Evolutionary conservation across 2,888 invertebrate species (phyloP).

Genomic region (Drosophila aldrichi): DNA sequence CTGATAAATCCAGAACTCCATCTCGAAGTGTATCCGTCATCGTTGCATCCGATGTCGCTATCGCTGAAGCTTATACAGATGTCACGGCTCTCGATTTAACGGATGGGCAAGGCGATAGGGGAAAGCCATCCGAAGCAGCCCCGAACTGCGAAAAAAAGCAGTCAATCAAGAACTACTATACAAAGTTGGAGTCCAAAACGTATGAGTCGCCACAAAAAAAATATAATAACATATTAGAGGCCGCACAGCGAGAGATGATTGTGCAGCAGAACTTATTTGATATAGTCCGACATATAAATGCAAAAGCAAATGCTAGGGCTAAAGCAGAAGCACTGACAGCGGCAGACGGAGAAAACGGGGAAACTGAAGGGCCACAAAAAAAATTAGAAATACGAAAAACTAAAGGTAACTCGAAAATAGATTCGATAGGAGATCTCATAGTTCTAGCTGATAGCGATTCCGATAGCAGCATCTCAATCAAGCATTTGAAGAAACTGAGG

Average conservation of each 20-base stretch:
- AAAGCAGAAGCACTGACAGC: background rate
- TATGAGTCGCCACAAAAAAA: rapidly evolving
- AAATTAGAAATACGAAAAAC: background rate
- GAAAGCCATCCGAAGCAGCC: background rate
- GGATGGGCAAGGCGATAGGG: background rate
- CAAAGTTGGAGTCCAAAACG: background rate
- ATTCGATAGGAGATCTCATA: background rate
- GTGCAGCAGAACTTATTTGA: background rate
- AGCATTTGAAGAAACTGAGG: background rate
- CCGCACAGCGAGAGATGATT: background rate
- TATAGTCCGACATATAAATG: background rate
- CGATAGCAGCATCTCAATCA: background rate
- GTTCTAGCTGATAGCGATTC: background rate
- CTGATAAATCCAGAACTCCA: background rate
- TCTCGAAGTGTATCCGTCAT: no score
- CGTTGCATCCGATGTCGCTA: no score
- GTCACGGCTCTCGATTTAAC: background rate
- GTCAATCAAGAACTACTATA: background rate
- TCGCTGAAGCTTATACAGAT: background rate
- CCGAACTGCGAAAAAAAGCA: background rate
- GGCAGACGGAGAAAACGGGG: background rate
- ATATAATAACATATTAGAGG: background rate
- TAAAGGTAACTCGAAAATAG: background rate
- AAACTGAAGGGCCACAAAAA: background rate
- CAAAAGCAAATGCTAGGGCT: background rate